phyloP scores from a whole-genome alignment of 2,888 invertebrate genomes.

The Halictus quadricinctus region DNA sequence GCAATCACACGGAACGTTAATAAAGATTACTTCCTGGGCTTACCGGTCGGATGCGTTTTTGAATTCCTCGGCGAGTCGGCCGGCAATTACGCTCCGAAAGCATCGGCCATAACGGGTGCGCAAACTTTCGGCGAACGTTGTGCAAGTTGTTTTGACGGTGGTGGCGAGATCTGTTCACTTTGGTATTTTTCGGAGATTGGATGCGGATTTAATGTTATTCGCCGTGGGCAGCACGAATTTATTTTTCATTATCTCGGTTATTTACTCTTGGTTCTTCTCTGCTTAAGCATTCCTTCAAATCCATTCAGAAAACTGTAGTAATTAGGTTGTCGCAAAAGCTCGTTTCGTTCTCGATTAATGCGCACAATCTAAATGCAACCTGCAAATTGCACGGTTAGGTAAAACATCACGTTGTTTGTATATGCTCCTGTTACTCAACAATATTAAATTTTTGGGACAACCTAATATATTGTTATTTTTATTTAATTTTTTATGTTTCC shows the following conservation, averaged over 20 bases:
- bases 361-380: too few relatives aligned
- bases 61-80: constrained; percentile 9
- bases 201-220: not conserved
- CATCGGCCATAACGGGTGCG: not conserved
- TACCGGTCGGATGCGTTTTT: not conserved
- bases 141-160: not conserved
- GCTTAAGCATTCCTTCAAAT: not conserved
- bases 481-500: too few relatives aligned
- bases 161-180: not conserved
- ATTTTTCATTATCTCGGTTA: not conserved
- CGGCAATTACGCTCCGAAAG: not conserved
- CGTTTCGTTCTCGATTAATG: too few relatives aligned
- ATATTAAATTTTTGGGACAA: too few relatives aligned
- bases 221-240: not conserved
- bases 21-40: constrained; percentile 30
- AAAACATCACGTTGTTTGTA: too few relatives aligned
- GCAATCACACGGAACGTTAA: constrained; percentile 30
- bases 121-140: not conserved
- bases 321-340: too few relatives aligned
- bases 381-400: too few relatives aligned
- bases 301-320: not conserved
- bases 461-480: too few relatives aligned
- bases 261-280: not conserved
- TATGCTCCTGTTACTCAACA: too few relatives aligned
- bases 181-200: not conserved